These are phyloP conservation scores for Centropus unirufus DNA, from an alignment of 2,113 vertebrate species.

Conservation along the genomic window DNA sequence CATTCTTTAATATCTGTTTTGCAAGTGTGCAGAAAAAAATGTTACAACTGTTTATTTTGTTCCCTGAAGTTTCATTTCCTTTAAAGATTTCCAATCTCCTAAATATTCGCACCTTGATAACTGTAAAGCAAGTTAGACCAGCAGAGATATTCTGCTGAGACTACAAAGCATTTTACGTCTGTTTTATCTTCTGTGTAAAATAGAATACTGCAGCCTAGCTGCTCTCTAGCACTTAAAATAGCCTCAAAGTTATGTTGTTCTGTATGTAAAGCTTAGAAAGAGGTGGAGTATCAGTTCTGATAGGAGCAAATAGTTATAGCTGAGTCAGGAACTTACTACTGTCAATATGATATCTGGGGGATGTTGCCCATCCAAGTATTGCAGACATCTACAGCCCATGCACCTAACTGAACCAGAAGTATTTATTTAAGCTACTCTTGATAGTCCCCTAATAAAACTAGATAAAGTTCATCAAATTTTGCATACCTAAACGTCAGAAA, in stretches of 20 bases:
- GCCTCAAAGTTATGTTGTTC: neutral
- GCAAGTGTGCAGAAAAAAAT: neutral
- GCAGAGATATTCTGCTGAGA: neutral
- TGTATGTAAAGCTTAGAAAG: neutral
- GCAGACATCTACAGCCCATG: neutral
- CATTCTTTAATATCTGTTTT: slow-evolving; percentile 19
- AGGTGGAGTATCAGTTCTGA: neutral
- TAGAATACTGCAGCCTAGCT: neutral
- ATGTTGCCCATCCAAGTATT: neutral
- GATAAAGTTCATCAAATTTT: neutral
- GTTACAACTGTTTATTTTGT: neutral
- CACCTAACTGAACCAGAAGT: neutral
- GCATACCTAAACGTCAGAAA: neutral
- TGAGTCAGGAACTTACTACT: neutral
- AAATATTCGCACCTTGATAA: neutral
- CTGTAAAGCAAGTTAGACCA: neutral
- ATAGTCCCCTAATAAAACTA: neutral
- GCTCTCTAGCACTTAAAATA: neutral
- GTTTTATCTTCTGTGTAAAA: neutral
- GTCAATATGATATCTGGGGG: accelerated
- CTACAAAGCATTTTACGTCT: neutral
- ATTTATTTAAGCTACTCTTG: neutral
- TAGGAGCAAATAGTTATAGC: neutral
- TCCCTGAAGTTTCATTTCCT: neutral
- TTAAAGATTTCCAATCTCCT: neutral